Evolutionary conservation across 2,888 invertebrate genomes (phyloP), one percentile per base, ranked within the genome.

Genomic region (Mellilla xanthometata): DNA sequence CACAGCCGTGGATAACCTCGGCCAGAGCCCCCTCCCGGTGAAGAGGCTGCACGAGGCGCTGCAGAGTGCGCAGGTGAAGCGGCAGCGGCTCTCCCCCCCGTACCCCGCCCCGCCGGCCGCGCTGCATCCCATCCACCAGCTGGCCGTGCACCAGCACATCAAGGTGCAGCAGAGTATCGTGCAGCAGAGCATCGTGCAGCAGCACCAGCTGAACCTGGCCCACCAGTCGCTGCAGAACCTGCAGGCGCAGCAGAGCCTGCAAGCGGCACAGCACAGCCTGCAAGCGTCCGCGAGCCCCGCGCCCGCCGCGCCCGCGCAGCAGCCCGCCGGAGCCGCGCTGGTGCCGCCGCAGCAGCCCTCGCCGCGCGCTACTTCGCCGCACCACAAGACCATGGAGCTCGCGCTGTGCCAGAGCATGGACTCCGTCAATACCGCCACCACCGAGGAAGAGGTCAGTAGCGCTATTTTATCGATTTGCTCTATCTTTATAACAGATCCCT

Each of bases 321-420:
- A 85, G 70, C 79, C 79, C 64, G 65, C 80, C 60, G 69, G 83
- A 63, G 81, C 78, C 77, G 76, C 85, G 69, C 80, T 85, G 80
- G 82, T 82, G 72, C 76, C 89, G 60, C 82, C 87, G 71, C 86
- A 83, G 76, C 86, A 85, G 65, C 73, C 84, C 45, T 86, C 88
- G 55, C 85, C 85, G 72, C 73, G 81, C 57, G 58, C 85, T 57
- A 59, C 72, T 45, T 84, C 86, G 40, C 83, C 88, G 47, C 87
- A 84, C 52, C 84, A 88, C 71, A 86, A 89, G 81, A 87, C 66
- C 69, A 90, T 90, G 90, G 90, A 90, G 76, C 91, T 94, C 79
- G 95, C 96, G 73, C 92, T 96, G 76, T 97, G 97, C 82, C 97
- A 98, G 91, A 97, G 97, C 91, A 97, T 98, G 97, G 98, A 98